Conservation (phyloP, 2,888 invertebrate genomes). For the Alcis repandata region DNA sequence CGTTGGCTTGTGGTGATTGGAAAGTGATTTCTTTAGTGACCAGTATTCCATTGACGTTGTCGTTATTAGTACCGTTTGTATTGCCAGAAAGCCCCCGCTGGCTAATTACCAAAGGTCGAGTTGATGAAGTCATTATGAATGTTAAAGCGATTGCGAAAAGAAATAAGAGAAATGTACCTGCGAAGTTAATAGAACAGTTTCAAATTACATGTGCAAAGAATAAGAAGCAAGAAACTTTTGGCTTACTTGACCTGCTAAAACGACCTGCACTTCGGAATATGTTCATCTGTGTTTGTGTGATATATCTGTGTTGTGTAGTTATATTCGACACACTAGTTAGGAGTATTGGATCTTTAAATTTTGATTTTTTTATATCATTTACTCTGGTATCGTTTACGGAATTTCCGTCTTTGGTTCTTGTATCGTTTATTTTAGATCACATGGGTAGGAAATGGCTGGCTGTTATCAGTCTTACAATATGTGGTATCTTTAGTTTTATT, state of each 20-base stretch:
- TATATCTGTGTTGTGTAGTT: slow-evolving; percentile 62
- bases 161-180: slow-evolving; percentile 57
- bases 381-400: slow-evolving; percentile 73
- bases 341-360: slow-evolving; percentile 64
- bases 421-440: slow-evolving; percentile 66
- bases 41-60: slow-evolving; percentile 65
- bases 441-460: slow-evolving; percentile 68
- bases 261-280: slow-evolving; percentile 61
- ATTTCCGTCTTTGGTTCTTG: slow-evolving; percentile 66
- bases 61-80: slow-evolving; percentile 63
- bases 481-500: slow-evolving; percentile 62
- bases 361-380: slow-evolving; percentile 74
- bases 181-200: slow-evolving; percentile 48
- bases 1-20: slow-evolving; percentile 71
- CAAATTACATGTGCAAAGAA: slow-evolving; percentile 52
- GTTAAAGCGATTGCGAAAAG: slow-evolving; percentile 60
- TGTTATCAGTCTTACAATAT: slow-evolving; percentile 51
- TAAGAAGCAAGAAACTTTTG: slow-evolving; percentile 44
- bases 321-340: slow-evolving; percentile 69
- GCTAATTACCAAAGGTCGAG: slow-evolving; percentile 67
- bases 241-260: slow-evolving; percentile 60
- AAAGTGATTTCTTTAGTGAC: slow-evolving; percentile 65
- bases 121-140: slow-evolving; percentile 65
- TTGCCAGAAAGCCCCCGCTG: slow-evolving; percentile 76
- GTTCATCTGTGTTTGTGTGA: slow-evolving; percentile 63